Evolutionary conservation across 1,140 invertebrate genomes (phyloP), one percentile per base, ranked within the genome.

Genomic region (Acromyrmex echinatior): DNA sequence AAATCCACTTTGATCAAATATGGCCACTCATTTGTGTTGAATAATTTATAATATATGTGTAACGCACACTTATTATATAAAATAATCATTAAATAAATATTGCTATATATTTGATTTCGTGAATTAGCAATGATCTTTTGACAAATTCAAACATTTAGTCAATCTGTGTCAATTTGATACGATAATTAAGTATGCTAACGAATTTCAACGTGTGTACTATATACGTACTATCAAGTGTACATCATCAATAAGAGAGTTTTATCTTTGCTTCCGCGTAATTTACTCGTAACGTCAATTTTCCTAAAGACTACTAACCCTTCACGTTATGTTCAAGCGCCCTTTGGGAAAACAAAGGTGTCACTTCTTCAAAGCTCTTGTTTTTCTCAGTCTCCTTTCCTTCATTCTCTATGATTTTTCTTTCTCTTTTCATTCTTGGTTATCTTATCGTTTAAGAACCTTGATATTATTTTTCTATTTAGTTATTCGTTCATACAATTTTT

Each of bases 281-380:
- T 92, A 80, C 80, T 89, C 78, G 85, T 86, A 87, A 85, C 87
- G 84, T 73, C 89, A 90, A 92, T 93, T 92, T 94, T 92, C 91
- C 85, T 90, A 53, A 84, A 90, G 87, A 77, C 80, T 82, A 76
- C 62, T 84, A 90, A 88, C 91, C 86, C 91, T 89, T 90, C 71
- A 56, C 78, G 60, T 45, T 74, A 79, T 84, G 86, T 87, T 89
- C 62, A 88, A 92, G 90, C 90, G 66, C 91, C 92, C 92, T 92
- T 91, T 90, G 88, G 91, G 91, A 93, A 93, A 92, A 94, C 93
- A 93, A 94, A 93, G 91, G 90, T 93, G 91, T 93, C 91, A 88
- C 90, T 93, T 93, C 86, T 92, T 90, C 87, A 90, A 91, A 92
- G 88, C 90, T 90, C 91, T 92, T 74, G 56, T 82, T 77, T 76